Evolutionary conservation across 2,888 invertebrate species (phyloP), one percentile per base, ranked within the genome.

Genomic region (Drosophila falleni): DNA sequence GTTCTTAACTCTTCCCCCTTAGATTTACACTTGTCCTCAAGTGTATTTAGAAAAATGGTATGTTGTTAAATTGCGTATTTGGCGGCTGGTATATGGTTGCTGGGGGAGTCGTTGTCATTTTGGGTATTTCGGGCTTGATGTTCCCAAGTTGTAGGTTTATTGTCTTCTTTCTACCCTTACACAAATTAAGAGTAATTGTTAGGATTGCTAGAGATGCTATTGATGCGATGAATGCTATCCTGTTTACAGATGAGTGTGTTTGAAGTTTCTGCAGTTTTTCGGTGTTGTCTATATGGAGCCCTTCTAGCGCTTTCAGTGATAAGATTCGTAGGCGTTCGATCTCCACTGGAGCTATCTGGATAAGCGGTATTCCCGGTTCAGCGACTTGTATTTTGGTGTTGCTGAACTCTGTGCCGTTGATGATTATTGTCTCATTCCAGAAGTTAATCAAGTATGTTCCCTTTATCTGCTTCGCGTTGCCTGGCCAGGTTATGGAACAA

Each of bases 341-440:
- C 4, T 44, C 44, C 44, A 44, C 13, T 0, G 51, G 37, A 13
- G 26, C 10, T n/a, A 51, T 37, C 23, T 51, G 51, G 26, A 51
- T 51, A n/a, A 51, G 51, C 16, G 50, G 50, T 19, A 3, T 19
- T 6, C 44, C n/a, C 33, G 35, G 19, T 35, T 35, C 35, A n/a
- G 33, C 3, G 11, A 16, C 16, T 33, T 10, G 13, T 37, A 37
- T 51, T 26, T 41, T 41, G 0, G 39, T 53, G 29, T 53, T 53
- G 41, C 26, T 53, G 29, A 41, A 29, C 39, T 53, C 53, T 29
- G 41, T 41, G 15, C 29, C 39, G 29, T 53, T 39, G 13, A 53
- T 53, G n/a, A n/a, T n/a, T n/a, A n/a, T n/a, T n/a, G n/a, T n/a
- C n/a, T n/a, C n/a, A n/a, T n/a, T n/a, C n/a, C n/a, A n/a, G n/a